phyloP scores from a whole-genome alignment of 2,113 vertebrate species.

The Polyodon spathula region DNA sequence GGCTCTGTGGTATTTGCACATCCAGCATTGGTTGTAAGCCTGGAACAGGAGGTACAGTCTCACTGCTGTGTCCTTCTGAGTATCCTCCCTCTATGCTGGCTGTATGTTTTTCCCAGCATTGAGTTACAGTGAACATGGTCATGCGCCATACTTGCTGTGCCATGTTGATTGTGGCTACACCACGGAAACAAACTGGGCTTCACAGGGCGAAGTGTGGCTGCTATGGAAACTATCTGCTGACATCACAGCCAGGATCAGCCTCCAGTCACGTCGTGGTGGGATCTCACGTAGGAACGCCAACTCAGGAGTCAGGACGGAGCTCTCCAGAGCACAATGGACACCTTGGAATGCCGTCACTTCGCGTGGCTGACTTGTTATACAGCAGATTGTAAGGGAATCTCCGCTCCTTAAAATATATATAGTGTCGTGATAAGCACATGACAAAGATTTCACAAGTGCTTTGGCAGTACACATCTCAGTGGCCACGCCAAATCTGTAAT shows the following conservation, averaged over 20 bases:
- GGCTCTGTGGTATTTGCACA: too few relatives aligned
- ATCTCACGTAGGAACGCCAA: background rate
- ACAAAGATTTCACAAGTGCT: too few relatives aligned
- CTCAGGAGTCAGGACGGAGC: background rate
- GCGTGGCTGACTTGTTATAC: too few relatives aligned
- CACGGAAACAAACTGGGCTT: background rate
- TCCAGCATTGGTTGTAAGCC: too few relatives aligned
- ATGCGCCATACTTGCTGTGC: conserved; percentile 25
- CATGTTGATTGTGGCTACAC: conserved; percentile 10
- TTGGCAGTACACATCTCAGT: too few relatives aligned
- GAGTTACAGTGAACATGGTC: conserved; percentile 32
- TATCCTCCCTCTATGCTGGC: background rate
- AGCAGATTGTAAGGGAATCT: too few relatives aligned
- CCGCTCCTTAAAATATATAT: too few relatives aligned
- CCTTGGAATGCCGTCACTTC: too few relatives aligned
- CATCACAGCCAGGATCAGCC: background rate
- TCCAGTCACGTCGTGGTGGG: background rate
- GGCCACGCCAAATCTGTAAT: too few relatives aligned
- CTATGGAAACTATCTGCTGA: background rate
- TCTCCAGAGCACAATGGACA: background rate
- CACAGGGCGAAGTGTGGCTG: background rate
- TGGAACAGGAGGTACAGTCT: conserved; percentile 15
- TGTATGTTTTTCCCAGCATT: conserved; percentile 23
- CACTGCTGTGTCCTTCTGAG: background rate
- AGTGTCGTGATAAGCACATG: too few relatives aligned